Evolutionary conservation across 2,113 vertebrate species (phyloP).

Genomic region (Callionymus lyra): DNA sequence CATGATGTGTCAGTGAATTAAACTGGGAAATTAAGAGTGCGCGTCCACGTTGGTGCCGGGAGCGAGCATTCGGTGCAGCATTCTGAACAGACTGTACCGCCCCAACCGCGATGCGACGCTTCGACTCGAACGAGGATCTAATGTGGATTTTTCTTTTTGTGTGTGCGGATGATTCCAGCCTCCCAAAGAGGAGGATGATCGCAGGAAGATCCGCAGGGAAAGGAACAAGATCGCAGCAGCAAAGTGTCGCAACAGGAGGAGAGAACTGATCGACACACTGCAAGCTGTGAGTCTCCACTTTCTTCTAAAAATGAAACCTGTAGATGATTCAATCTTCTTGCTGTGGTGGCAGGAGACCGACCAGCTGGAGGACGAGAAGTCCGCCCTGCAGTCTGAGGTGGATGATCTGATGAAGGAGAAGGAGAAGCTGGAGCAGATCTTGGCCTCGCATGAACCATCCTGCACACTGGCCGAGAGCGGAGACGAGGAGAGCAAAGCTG

Average conservation of each 20-base stretch:
- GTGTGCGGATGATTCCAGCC: slow-evolving; percentile 60
- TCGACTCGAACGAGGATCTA: no score
- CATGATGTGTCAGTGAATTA: slow-evolving; percentile 12
- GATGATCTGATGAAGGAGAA: slow-evolving; percentile 87
- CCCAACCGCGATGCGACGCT: not conserved
- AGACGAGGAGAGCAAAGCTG: slow-evolving; percentile 17
- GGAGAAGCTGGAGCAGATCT: slow-evolving; percentile 82
- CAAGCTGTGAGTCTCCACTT: slow-evolving; percentile 76
- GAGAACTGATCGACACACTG: slow-evolving; percentile 86
- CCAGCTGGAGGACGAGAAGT: slow-evolving; percentile 84
- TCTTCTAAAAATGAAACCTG: not conserved
- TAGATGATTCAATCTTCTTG: not conserved
- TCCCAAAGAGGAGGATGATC: slow-evolving; percentile 90
- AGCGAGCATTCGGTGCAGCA: slow-evolving; percentile 47
- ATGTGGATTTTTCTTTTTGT: slow-evolving; percentile 12
- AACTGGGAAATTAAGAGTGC: slow-evolving; percentile 24
- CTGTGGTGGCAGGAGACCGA: slow-evolving; percentile 80
- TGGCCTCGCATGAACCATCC: slow-evolving; percentile 78
- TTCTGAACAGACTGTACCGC: slow-evolving; percentile 29
- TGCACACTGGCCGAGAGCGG: slow-evolving; percentile 74
- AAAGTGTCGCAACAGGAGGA: slow-evolving; percentile 89
- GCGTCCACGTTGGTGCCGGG: slow-evolving; percentile 29
- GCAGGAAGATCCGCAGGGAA: slow-evolving; percentile 84
- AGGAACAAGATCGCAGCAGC: slow-evolving; percentile 97
- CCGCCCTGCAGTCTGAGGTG: slow-evolving; percentile 79